Percentiles rank a stretch among this genome's conserved stretches.
phyloP scores from a whole-genome alignment of 2,797 vertebrate species.

The Anguilla megastoma region DNA sequence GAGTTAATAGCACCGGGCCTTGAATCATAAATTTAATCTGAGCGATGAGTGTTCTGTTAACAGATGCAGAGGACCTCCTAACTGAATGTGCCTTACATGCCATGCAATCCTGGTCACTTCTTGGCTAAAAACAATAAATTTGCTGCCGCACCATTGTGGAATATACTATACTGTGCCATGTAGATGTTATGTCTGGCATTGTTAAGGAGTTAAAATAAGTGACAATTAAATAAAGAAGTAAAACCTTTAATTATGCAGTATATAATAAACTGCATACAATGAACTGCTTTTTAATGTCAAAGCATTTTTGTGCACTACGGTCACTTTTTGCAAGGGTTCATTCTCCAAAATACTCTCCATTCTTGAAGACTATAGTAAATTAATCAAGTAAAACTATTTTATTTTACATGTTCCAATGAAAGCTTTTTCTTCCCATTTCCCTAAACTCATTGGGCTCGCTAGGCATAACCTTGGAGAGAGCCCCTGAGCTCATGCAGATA shows the following conservation, averaged over 20 bases:
- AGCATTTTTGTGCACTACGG: no score
- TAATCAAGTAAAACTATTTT: neutral
- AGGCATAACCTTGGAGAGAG: neutral
- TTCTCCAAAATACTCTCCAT: neutral
- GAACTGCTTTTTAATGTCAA: no score
- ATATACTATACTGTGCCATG: neutral
- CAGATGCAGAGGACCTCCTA: neutral
- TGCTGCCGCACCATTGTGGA: neutral
- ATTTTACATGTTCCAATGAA: neutral
- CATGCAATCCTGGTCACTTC: neutral
- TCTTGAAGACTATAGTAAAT: neutral
- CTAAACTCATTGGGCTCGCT: neutral
- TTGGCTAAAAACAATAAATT: neutral
- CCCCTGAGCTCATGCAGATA: neutral
- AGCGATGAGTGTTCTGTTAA: neutral
- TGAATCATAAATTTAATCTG: conserved; percentile 16
- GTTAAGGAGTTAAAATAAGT: neutral
- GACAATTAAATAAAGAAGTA: neutral
- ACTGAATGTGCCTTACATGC: neutral
- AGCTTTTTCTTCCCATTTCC: neutral
- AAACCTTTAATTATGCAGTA: neutral
- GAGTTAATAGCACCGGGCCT: neutral
- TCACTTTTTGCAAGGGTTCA: neutral
- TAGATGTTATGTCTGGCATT: neutral
- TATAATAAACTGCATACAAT: no score